Evolutionary conservation across 2,113 vertebrate genomes (phyloP), one percentile per base, ranked within the genome.

Genomic region (Gymnobelideus leadbeateri): DNA sequence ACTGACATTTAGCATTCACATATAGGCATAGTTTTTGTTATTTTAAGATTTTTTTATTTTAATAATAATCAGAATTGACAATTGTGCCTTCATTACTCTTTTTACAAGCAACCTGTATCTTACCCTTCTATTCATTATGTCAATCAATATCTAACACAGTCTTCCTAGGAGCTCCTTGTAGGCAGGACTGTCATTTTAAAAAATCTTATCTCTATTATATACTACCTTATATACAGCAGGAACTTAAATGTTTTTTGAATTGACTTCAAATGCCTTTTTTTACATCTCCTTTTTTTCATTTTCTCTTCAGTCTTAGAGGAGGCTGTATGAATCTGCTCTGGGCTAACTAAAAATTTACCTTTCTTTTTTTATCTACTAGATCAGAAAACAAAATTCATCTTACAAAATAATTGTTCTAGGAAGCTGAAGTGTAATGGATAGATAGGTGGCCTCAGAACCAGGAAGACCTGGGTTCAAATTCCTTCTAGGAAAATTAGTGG

Each of bases 361-460:
- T 23, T 23, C 21, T 77, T 92, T 49, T 49, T 94, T 94, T 95
- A 89, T 93, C 95, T 93, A 90, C 23, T 37, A 47, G 43, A 92
- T 93, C 92, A 93, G 91, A 93, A 96, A 91, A 93, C 68, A 94
- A 51, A 96, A 95, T 37, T 94, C 68, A 84, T 37, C 93, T 93
- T 46, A 97, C 89, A 95, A 95, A 1, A 96, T 68, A 96, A 84
- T 11, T 96, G 90, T 89, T 91, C 47, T 89, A 94, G 95, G 93
- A 23, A 84, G 68, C 19, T 84, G 25, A 43, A 43, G 31, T 2
- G 14, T n/a, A 37, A n/a, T n/a, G 61, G 31, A 37, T 61, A 61
- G 28, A 61, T 11, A 43, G 68, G 16, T 43, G 19, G n/a, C 19
- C 68, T 43, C 37, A 23, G 3, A 37, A 6, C 2, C n/a, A 23